Percentiles rank a stretch among this genome's conserved stretches.
Conservation (phyloP, 1,140 invertebrate species). For the Calosoma granatense region DNA sequence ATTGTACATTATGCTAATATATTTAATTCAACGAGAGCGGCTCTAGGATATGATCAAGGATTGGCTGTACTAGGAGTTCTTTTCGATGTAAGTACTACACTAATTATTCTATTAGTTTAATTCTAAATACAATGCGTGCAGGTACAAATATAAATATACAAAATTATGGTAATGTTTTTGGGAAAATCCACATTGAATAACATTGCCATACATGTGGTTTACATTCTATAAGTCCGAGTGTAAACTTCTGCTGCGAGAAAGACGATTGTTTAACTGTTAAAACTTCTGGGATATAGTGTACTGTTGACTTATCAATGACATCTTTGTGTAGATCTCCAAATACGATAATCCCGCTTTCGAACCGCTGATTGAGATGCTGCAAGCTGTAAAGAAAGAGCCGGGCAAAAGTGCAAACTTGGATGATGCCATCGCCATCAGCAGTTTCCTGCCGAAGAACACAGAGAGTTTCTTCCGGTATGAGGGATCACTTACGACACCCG, state of each 20-base stretch:
- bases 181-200: no score
- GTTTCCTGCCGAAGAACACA: slow-evolving; percentile 42
- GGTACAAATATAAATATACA: no score
- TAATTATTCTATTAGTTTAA: no score
- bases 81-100: slow-evolving; percentile 51
- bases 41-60: slow-evolving; percentile 46
- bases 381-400: slow-evolving; percentile 32
- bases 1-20: slow-evolving; percentile 56
- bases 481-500: slow-evolving; percentile 67
- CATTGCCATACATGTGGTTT: no score
- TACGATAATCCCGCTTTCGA: slow-evolving; percentile 33
- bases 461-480: slow-evolving; percentile 53
- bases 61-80: slow-evolving; percentile 59
- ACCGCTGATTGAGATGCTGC: slow-evolving; percentile 36
- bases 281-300: no score
- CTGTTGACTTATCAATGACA: slow-evolving; percentile 25
- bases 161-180: no score
- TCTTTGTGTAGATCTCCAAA: slow-evolving; percentile 26
- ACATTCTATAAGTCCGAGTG: no score
- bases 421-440: slow-evolving; percentile 31
- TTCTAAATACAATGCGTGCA: no score
- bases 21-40: slow-evolving; percentile 44
- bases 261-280: no score
- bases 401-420: slow-evolving; percentile 19
- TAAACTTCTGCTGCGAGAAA: no score